phyloP scores from a whole-genome alignment of 2,797 vertebrate genomes.

The Gambusia yucatana region DNA sequence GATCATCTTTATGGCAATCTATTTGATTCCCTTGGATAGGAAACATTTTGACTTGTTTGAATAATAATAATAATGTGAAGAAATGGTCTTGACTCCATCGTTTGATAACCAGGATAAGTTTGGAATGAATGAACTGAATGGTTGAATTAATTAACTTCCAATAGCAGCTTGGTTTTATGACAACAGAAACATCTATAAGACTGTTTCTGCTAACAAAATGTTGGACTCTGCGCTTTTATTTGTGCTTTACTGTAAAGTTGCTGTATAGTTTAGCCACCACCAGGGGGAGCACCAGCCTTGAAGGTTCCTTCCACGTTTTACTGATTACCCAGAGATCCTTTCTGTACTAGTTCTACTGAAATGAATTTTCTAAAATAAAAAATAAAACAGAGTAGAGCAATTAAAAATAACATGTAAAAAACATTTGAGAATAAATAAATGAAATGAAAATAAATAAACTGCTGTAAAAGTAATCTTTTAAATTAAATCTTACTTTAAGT shows the following conservation, averaged over 20 bases:
- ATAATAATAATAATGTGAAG: not conserved
- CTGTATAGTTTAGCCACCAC: not conserved
- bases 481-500: not conserved
- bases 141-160: not conserved
- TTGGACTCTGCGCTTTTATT: not conserved
- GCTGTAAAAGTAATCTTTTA: not conserved
- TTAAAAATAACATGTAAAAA: not conserved
- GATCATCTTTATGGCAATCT: not conserved
- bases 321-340: not conserved
- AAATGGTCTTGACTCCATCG: not conserved
- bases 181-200: not conserved
- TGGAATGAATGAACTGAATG: not conserved
- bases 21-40: not conserved
- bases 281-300: not conserved
- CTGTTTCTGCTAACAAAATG: not conserved
- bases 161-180: not conserved
- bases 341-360: not conserved
- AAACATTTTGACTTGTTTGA: not conserved
- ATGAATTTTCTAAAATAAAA: not conserved
- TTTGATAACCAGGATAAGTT: not conserved
- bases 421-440: no score
- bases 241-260: not conserved
- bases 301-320: not conserved
- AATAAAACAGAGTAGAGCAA: not conserved
- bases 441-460: not conserved